phyloP scores from a whole-genome alignment of 2,888 invertebrate genomes.

The Tanytarsus gracilentus region DNA sequence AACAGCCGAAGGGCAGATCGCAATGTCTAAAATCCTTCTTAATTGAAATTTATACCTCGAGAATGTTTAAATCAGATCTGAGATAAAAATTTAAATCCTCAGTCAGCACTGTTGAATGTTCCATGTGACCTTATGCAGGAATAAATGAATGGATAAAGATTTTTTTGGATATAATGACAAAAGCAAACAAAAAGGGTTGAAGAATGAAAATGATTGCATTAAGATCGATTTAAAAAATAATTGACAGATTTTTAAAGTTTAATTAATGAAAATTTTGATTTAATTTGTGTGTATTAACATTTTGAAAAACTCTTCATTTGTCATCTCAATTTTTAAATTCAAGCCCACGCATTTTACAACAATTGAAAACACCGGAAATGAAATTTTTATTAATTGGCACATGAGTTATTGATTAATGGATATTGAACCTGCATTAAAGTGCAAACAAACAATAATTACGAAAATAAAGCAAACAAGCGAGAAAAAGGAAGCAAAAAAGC shows the following conservation, averaged over 20 bases:
- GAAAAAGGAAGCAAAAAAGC: neutral
- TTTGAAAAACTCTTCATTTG: too few species aligned
- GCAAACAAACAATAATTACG: neutral
- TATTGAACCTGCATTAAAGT: conserved; percentile 4
- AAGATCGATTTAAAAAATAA: neutral
- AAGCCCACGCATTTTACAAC: too few species aligned
- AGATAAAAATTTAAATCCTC: too few species aligned
- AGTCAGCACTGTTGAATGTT: too few species aligned
- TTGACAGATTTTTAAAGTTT: neutral
- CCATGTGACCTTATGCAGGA: too few species aligned
- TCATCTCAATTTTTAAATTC: too few species aligned
- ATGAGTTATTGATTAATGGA: too few species aligned
- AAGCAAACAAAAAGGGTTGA: neutral
- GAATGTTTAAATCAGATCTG: too few species aligned
- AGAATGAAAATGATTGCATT: neutral
- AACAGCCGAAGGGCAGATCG: neutral
- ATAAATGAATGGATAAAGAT: too few species aligned
- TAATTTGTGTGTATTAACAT: too few species aligned
- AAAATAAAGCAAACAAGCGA: too few species aligned
- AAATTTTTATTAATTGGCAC: conserved; percentile 4
- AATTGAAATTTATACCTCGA: conserved; percentile 9
- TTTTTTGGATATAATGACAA: too few species aligned
- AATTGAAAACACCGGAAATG: conserved; percentile 3
- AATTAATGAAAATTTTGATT: neutral
- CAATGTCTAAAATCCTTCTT: neutral